Evolutionary conservation across 2,797 vertebrate species (phyloP).

Genomic region (Coendou prehensilis): DNA sequence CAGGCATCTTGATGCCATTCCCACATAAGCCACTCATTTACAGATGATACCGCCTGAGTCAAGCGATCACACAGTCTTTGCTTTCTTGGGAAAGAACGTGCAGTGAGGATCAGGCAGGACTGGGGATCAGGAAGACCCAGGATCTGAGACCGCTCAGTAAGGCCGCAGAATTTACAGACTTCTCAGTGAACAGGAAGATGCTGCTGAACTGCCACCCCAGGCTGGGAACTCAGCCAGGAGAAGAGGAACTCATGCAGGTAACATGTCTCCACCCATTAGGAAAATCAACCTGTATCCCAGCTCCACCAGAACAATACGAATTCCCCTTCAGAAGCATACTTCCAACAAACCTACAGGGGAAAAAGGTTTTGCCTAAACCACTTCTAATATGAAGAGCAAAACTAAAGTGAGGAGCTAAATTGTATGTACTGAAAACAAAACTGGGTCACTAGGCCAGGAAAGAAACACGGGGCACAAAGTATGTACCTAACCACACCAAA

Average conservation of each 20-base stretch:
- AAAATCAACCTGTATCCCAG: background rate
- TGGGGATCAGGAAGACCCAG: background rate
- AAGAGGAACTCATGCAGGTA: background rate
- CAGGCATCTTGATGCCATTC: background rate
- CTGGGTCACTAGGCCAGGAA: background rate
- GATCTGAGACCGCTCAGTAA: background rate
- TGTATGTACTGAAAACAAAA: constrained; percentile 28
- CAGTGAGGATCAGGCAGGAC: background rate
- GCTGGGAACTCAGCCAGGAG: background rate
- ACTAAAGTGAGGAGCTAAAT: background rate
- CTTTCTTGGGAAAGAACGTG: constrained; percentile 2
- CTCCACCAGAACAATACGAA: background rate
- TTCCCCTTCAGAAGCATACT: background rate
- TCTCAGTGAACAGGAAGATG: background rate
- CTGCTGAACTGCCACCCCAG: background rate
- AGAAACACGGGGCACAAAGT: background rate
- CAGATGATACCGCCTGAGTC: background rate
- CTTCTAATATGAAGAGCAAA: constrained; percentile 29
- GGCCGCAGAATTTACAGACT: background rate
- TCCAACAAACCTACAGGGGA: background rate
- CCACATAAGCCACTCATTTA: background rate
- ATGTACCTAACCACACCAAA: background rate
- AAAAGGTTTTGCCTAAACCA: constrained; percentile 3
- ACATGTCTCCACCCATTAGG: background rate
- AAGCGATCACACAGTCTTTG: background rate